Conservation (phyloP, 1,140 invertebrate genomes). For the Drosophila nigromelanica region DNA sequence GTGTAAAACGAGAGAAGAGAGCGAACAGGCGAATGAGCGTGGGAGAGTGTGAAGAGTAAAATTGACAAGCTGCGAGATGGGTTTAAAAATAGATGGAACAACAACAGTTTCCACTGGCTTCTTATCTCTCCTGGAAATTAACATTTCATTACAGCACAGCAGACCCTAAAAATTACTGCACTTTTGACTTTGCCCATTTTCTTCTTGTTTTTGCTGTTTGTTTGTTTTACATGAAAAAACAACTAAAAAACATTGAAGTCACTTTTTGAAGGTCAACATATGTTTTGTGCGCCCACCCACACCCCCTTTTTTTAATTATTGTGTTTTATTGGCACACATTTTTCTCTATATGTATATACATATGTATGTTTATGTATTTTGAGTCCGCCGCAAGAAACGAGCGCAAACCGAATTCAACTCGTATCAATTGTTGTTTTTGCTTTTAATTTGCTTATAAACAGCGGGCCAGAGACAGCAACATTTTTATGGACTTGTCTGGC, state of each 20-base stretch:
- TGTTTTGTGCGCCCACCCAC: constrained; percentile 26
- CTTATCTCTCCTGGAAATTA: constrained; percentile 32
- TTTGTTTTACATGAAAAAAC: constrained; percentile 11
- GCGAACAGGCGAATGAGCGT: background rate
- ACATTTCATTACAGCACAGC: constrained; percentile 48
- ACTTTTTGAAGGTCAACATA: constrained; percentile 59
- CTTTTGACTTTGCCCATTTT: constrained; percentile 64
- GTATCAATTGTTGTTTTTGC: constrained; percentile 29
- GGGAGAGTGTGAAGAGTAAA: background rate
- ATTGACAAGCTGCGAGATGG: constrained; percentile 7
- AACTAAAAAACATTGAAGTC: constrained; percentile 10
- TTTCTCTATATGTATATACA: background rate
- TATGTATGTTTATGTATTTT: background rate
- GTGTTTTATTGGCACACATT: constrained; percentile 51
- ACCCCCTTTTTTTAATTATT: constrained; percentile 22
- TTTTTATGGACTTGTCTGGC: constrained; percentile 39
- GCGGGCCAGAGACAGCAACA: constrained; percentile 21
- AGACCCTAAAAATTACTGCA: constrained; percentile 40
- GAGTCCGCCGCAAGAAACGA: constrained; percentile 32
- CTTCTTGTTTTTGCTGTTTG: constrained; percentile 1
- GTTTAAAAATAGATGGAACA: constrained; percentile 31
- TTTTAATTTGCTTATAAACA: constrained; percentile 51
- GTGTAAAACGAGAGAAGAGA: background rate
- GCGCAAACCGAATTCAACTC: constrained; percentile 49
- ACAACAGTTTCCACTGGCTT: background rate